Base-by-base conservation (phyloP, 2,113 vertebrate species). In the Protobothrops flavoviridis region DNA sequence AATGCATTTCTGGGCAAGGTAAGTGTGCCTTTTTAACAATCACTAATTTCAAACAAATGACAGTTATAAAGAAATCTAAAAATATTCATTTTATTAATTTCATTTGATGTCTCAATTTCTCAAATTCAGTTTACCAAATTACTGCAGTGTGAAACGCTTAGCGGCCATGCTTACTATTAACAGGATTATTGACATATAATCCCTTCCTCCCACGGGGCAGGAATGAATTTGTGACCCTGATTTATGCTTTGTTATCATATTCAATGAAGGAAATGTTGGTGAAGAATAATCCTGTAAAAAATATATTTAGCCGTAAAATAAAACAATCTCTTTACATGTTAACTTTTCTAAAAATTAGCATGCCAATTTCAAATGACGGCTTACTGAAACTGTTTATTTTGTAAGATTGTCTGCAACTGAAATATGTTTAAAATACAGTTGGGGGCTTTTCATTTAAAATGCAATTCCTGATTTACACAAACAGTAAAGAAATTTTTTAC, bases 101-200 rank as follows among this genome's bases (percentile, higher is more conserved):
- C 97, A 97, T 97, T 97, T 98, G 97, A 98, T 98, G 98, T 98
- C 98, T 98, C 98, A 98, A 98, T 99, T 98, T 98, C 98, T 98
- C 98, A 98, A 98, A 98, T 98, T 98, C 97, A 97, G 97, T 98
- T 98, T 98, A 98, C 98, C 98, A 98, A 98, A 98, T 98, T 98
- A 98, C 98, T 98, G 98, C 98, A 98, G 97, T 98, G 98, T 98
- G 98, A 98, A 98, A 98, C 97, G 98, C 98, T 99, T 98, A 98
- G 98, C 98, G 98, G 98, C 98, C 89, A 98, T 98, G 97, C 96
- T 91, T 97, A 98, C 87, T 98, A 98, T 98, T 99, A 99, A 98
- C 98, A 96, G 98, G 98, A 99, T 99, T 98, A 99, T 98, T 99
- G 97, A 98, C 98, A 98, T 99, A 98, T 99, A 99, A 99, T 99